A percentile compares a stretch with the other conserved stretches of the same genome.
These are phyloP conservation scores for Drosophila planitibia DNA, from an alignment of 2,888 invertebrate genomes.

Conservation along the genomic window DNA sequence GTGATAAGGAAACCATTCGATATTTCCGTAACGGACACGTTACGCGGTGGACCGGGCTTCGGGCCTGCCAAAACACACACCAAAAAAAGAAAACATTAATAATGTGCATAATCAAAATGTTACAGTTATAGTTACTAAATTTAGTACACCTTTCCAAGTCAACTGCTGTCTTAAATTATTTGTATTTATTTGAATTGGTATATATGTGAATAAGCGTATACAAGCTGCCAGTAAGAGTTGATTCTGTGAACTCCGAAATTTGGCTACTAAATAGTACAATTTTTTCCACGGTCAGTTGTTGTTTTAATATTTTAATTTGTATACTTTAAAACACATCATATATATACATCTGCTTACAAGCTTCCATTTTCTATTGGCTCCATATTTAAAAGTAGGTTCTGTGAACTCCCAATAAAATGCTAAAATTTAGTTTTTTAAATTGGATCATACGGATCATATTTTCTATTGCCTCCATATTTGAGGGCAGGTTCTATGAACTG, in stretches of 20 bases:
- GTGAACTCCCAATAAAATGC: neutral
- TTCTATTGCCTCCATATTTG: neutral
- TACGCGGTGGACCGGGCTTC: constrained; percentile 95
- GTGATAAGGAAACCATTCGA: constrained; percentile 95
- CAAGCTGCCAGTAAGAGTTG: neutral
- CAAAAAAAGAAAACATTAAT: constrained; percentile 18
- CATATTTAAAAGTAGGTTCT: neutral
- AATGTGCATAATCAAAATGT: neutral
- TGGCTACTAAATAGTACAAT: neutral
- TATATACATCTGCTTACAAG: neutral
- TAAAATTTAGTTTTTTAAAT: neutral
- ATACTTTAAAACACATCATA: neutral
- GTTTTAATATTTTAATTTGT: neutral
- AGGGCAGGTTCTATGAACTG: neutral
- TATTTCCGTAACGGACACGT: constrained; percentile 95
- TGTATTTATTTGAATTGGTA: neutral
- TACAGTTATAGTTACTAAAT: neutral
- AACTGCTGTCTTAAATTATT: neutral
- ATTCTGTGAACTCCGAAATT: neutral
- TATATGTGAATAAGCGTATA: neutral
- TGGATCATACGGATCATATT: neutral
- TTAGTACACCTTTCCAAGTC: neutral
- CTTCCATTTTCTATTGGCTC: neutral
- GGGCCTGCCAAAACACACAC: constrained; percentile 88
- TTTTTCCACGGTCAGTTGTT: neutral